Evolutionary conservation across 2,113 vertebrate genomes (phyloP).

Genomic region (Engystomops pustulosus): DNA sequence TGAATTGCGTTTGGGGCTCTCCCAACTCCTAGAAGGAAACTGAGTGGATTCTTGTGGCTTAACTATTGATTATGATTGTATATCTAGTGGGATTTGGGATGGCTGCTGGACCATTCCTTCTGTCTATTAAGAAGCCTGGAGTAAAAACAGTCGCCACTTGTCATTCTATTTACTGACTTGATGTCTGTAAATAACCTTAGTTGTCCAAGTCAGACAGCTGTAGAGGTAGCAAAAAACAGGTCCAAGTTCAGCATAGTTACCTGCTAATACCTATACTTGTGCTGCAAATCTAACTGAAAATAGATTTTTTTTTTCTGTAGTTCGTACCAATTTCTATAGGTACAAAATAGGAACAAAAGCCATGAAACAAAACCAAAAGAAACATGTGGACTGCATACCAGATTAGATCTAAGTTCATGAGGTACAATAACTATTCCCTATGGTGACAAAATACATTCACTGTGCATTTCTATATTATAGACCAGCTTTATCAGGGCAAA

Average conservation of each 20-base stretch:
- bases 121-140: not conserved
- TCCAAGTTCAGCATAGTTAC: slow-evolving; percentile 32
- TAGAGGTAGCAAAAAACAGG: slow-evolving; percentile 22
- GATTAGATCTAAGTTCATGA: not conserved
- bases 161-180: slow-evolving; percentile 29
- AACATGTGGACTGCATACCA: not conserved
- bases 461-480: not conserved
- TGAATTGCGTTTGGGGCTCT: slow-evolving; percentile 88
- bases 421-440: not conserved
- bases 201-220: slow-evolving; percentile 20
- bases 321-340: slow-evolving; percentile 29
- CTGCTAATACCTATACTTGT: not conserved
- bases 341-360: slow-evolving; percentile 54
- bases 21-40: slow-evolving; percentile 83
- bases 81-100: not conserved
- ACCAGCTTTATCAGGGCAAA: not conserved
- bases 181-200: slow-evolving; percentile 18
- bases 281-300: slow-evolving; percentile 17
- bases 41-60: slow-evolving; percentile 21
- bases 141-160: not conserved
- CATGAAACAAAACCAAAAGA: slow-evolving; percentile 45
- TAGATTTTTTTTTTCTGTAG: slow-evolving; percentile 30
- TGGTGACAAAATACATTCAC: not conserved
- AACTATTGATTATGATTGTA: slow-evolving; percentile 40
- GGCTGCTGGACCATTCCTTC: not conserved